Evolutionary conservation across 2,888 invertebrate genomes (phyloP), one percentile per base, ranked within the genome.

Genomic region (Herminia tarsipennalis): DNA sequence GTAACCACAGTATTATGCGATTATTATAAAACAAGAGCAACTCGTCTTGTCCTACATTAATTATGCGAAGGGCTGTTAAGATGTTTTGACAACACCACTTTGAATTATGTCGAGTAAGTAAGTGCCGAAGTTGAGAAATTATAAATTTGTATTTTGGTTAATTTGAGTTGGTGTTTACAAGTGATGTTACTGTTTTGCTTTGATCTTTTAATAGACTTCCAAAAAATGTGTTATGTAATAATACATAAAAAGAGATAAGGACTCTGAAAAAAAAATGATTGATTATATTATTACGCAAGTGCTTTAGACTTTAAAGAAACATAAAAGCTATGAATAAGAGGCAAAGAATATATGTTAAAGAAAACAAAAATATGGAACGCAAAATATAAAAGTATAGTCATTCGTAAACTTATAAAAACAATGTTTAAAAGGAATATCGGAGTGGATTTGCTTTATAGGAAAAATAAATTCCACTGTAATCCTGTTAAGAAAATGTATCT

Each of bases 11-110:
- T 57, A 60, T 66, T 66, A 67, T 61, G 66, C 69, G 77, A 74
- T 79, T 76, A 78, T 80, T 76, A 78, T 78, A 75, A 76, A 80
- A 77, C 69, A 65, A 60, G 57, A 72, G 54, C 66, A 65, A 68
- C 70, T 75, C 73, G 70, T 78, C 78, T 79, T 73, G 71, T 80
- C 77, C 76, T 73, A 70, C 81, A 79, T 79, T 78, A 78, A 82
- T 83, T 81, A 76, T 73, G 66, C 67, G 68, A 71, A 51, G 62
- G 60, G 68, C 56, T 64, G 70, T 74, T 67, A 76, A 78, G 78
- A 74, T 78, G 76, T 79, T 80, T 70, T 77, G 82, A 81, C 81
- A 79, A 68, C 62, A 54, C 59, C 63, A 60, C 71, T 70, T 66
- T 72, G 68, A 78, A 73, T 77, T 76, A 76, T 65, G 62, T 57